Base-by-base conservation (phyloP, 2,888 invertebrate species). In the Phasia obesa region DNA sequence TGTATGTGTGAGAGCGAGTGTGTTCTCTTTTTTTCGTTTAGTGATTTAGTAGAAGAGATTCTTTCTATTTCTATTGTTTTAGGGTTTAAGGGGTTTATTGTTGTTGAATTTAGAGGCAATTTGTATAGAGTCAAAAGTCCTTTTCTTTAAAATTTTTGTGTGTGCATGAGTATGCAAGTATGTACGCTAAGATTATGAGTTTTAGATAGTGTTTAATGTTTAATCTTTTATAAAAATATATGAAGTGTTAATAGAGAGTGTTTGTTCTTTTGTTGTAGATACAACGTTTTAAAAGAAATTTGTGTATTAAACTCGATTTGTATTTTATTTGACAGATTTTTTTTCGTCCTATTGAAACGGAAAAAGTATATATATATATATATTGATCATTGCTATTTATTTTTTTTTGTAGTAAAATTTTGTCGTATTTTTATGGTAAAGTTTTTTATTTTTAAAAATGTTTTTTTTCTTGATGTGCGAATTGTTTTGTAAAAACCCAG, bases 31-130 rank as follows among this genome's bases (percentile, higher is more conserved):
- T 57, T 59, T 65, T n/a, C 15, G 4, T 60, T 59, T 17, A 23
- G 27, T 78, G 71, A 78, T 78, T 78, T 79, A 79, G 73, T 73
- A 44, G 73, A 59, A 44, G 73, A 59, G 59, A 25, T 57, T 57
- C 38, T 60, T 42, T 31, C 27, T 23, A 35, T 76, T n/a, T 67
- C 60, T 53, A 62, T 77, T 77, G 76, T 77, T 77, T 77, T 47
- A 62, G 42, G 27, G n/a, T 51, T 73, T 49, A 60, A 35, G 23
- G 17, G 71, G 49, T 49, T 60, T 57, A 69, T 60, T 60, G 38
- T 31, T 42, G 17, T 47, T 35, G 23, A 4, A 23, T 64, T 74
- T 44, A n/a, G n/a, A 23, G 31, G 19, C 71, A 59, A 51, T 59
- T 35, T 47, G 59, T 64, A 21, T 11, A 44, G 21, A 75, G 65